These are phyloP conservation scores for Trichomalopsis sarcophagae DNA, from an alignment of 1,140 invertebrate genomes.

Conservation along the genomic window DNA sequence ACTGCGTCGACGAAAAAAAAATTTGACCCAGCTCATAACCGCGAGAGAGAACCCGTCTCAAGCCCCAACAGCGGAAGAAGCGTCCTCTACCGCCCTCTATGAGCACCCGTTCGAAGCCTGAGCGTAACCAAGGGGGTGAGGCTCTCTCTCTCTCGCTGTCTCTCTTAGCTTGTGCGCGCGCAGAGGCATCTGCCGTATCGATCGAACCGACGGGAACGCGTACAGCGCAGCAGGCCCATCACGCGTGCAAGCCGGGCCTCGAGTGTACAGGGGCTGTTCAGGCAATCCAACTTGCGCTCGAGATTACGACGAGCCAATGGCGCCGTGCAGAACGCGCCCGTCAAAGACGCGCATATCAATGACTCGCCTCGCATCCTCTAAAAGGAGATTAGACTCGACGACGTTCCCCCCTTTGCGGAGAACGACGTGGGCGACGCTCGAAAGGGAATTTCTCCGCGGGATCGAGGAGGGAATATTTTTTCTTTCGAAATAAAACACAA, in stretches of 20 bases:
- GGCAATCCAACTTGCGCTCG: slow-evolving; percentile 70
- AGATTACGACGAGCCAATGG: slow-evolving; percentile 72
- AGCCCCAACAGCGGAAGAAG: slow-evolving; percentile 52
- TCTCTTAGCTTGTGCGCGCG: slow-evolving; percentile 65
- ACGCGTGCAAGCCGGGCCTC: slow-evolving; percentile 50
- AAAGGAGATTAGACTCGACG: slow-evolving; percentile 71
- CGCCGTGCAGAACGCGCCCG: slow-evolving; percentile 62
- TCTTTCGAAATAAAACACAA: neutral
- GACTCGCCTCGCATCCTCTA: slow-evolving; percentile 58
- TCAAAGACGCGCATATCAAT: slow-evolving; percentile 18
- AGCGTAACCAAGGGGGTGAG: neutral
- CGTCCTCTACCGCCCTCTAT: slow-evolving; percentile 62
- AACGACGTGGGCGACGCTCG: neutral
- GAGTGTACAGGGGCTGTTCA: slow-evolving; percentile 56
- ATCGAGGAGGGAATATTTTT: too few relatives aligned
- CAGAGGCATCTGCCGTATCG: slow-evolving; percentile 72
- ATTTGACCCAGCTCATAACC: neutral
- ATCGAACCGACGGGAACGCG: slow-evolving; percentile 58
- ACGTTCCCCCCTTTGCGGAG: neutral
- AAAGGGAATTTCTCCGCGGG: neutral
- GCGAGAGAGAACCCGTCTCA: neutral
- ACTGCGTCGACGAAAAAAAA: neutral
- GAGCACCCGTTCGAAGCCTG: slow-evolving; percentile 55
- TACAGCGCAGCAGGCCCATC: slow-evolving; percentile 38
- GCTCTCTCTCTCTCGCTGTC: neutral